Base-by-base conservation (phyloP, 2,888 invertebrate genomes). In the Aphidius colemani region DNA sequence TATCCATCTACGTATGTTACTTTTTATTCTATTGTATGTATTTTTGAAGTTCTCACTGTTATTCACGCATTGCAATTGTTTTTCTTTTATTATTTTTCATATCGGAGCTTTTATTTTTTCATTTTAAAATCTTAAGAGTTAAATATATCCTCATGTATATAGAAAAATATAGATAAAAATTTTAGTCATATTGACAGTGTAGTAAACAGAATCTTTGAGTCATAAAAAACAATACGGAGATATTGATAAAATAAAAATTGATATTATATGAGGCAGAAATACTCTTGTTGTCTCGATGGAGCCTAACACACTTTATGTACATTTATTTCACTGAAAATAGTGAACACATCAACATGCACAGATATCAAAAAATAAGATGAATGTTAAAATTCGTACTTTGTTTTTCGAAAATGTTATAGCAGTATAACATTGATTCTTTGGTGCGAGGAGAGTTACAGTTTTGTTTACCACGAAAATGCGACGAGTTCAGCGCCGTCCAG, bases 401-500 rank as follows among this genome's bases (percentile, higher is more conserved):
- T 74, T 74, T 73, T 71, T 57, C 46, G 51, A 44, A 51, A 69
- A 64, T 61, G 58, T 49, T 64, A 30, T 30, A 30, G 30, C 5
- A 30, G 64, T 53, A 62, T n/a, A 61, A 77, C 81, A 82, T 82
- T 78, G 81, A 82, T 81, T 81, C 81, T 72, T 77, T 74, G 73
- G 75, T 71, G 74, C 74, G 75, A 72, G 70, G 79, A 81, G 81
- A 81, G 80, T 82, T 82, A 82, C 82, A 81, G 82, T 79, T 82
- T 81, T 82, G 82, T 81, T 82, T 82, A 81, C 81, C 77, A 74
- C 78, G 46, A 18, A 70, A 70, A 68, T 71, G 73, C 78, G 76
- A 76, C 76, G 76, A 75, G 75, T 71, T 71, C 74, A 78, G 80
- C 81, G 81, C 81, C 82, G 78, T 77, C 80, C 81, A 81, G 82